Conservation (phyloP, 2,888 invertebrate genomes). For the Geophilus truncorum region DNA sequence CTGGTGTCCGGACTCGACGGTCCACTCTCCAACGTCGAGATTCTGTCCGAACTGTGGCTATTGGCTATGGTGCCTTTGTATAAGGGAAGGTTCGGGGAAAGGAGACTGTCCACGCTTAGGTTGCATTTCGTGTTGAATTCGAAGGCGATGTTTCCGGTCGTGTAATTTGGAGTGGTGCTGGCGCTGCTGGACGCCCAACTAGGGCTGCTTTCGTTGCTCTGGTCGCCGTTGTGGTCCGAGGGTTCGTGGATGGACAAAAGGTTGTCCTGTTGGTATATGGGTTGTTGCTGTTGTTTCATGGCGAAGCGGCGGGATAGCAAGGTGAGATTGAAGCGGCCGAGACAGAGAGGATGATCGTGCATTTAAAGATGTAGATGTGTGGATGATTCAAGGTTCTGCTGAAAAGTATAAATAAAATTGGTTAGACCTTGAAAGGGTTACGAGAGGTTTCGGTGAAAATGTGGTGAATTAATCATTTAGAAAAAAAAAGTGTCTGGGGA, state of each 20-base stretch:
- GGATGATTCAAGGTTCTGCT: not conserved
- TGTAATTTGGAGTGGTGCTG: conserved; percentile 40
- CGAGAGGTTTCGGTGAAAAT: too few relatives aligned
- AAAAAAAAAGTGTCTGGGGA: too few relatives aligned
- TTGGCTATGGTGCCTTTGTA: conserved; percentile 6
- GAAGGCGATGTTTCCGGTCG: conserved; percentile 35
- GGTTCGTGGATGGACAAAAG: not conserved
- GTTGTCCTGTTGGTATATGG: not conserved
- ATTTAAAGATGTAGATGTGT: not conserved
- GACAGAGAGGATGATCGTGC: not conserved
- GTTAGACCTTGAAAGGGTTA: too few relatives aligned
- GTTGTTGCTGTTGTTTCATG: not conserved
- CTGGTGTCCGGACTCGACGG: conserved; percentile 29
- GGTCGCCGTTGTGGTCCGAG: conserved; percentile 5
- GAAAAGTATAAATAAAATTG: too few relatives aligned
- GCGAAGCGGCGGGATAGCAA: not conserved
- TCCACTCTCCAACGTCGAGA: conserved; percentile 30
- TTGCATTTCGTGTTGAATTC: conserved; percentile 36
- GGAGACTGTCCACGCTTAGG: conserved; percentile 36
- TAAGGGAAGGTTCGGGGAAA: conserved; percentile 17
- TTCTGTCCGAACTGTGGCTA: conserved; percentile 31
- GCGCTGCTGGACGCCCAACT: conserved; percentile 41
- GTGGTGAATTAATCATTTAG: too few relatives aligned
- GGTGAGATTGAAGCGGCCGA: not conserved
- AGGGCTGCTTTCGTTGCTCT: conserved; percentile 39